Percentiles rank a stretch among this genome's conserved stretches.
These are phyloP conservation scores for Charadrius vociferus DNA, from an alignment of 2,113 vertebrate genomes.

Conservation along the genomic window DNA sequence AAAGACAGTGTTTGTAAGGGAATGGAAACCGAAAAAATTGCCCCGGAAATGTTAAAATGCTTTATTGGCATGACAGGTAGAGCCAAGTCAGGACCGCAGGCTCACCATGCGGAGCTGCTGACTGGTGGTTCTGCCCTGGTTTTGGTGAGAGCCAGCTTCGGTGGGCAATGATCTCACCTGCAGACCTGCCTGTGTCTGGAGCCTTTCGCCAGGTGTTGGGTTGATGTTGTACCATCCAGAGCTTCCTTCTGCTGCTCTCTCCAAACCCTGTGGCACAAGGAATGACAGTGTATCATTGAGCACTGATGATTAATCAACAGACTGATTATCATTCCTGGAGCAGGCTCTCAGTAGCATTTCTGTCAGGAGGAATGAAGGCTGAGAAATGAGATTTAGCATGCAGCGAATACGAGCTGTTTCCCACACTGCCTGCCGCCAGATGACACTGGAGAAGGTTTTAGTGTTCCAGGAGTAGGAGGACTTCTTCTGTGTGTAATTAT, in stretches of 20 bases:
- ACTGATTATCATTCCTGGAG: neutral
- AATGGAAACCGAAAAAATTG: neutral
- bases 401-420: neutral
- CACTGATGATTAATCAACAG: neutral
- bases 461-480: neutral
- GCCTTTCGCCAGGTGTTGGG: neutral
- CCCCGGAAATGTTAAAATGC: neutral
- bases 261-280: neutral
- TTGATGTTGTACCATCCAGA: rapidly evolving
- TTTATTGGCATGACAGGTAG: neutral
- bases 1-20: neutral
- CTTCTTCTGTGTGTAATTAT: neutral
- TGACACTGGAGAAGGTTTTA: neutral
- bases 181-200: neutral
- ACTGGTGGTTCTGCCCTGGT: neutral
- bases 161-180: neutral
- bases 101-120: neutral
- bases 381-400: neutral
- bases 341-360: neutral
- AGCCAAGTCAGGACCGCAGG: rapidly evolving
- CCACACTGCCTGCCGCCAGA: neutral
- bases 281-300: neutral
- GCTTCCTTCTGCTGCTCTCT: neutral
- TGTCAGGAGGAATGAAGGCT: neutral
- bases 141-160: neutral